A percentile compares a stretch with the other conserved stretches of the same genome.
These are phyloP conservation scores for Cydia fagiglandana DNA, from an alignment of 1,140 invertebrate genomes.

Conservation along the genomic window DNA sequence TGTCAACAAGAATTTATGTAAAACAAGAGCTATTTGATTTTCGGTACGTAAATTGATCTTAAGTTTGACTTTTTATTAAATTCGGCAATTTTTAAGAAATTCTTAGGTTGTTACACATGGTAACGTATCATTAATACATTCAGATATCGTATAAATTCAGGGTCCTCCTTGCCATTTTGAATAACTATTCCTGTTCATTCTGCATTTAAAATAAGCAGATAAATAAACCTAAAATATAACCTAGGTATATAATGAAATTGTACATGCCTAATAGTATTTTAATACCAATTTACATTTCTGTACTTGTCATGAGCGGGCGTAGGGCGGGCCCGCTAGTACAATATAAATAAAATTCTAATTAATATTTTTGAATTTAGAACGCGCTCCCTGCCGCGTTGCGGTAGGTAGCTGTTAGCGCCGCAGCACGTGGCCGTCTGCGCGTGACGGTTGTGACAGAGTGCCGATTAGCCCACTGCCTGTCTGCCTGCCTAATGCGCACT, in stretches of 20 bases:
- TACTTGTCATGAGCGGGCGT: neutral
- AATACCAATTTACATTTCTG: neutral
- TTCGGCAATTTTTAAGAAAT: too few species aligned
- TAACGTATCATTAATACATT: too few species aligned
- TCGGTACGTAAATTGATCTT: too few species aligned
- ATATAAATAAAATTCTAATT: constrained; percentile 18
- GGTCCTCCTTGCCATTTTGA: too few species aligned
- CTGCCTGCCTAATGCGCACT: constrained; percentile 28
- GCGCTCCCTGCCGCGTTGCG: constrained; percentile 35
- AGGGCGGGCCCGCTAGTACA: neutral
- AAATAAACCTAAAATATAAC: neutral
- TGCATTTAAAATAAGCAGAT: neutral
- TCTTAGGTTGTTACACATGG: too few species aligned
- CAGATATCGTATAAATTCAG: too few species aligned
- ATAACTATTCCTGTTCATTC: neutral
- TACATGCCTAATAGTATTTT: neutral
- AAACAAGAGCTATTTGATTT: too few species aligned
- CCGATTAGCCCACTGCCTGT: constrained; percentile 59
- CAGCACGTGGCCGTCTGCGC: constrained; percentile 50
- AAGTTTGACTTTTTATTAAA: too few species aligned
- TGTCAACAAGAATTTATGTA: too few species aligned
- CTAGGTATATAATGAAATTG: neutral
- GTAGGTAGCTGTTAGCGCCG: constrained; percentile 41
- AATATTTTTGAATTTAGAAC: constrained; percentile 5
- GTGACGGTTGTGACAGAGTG: constrained; percentile 61